These are phyloP conservation scores for Strigops habroptila DNA, from an alignment of 2,113 vertebrate species.

Conservation along the genomic window DNA sequence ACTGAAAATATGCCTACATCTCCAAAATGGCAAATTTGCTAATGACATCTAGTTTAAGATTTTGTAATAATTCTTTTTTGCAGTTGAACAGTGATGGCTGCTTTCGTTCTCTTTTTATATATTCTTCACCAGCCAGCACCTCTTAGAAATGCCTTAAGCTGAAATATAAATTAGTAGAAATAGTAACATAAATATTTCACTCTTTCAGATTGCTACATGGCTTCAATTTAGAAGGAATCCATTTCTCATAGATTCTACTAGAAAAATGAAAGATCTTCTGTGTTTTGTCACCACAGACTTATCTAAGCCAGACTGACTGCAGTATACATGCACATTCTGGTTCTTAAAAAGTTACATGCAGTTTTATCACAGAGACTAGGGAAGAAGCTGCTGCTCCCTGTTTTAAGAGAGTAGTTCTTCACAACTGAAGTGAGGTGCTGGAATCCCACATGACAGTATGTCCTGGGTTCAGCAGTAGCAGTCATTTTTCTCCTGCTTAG, in stretches of 20 bases:
- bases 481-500: too few relatives aligned
- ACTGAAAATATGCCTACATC: background rate
- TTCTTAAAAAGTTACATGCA: background rate
- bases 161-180: background rate
- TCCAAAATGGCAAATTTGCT: background rate
- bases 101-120: background rate
- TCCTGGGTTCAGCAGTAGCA: too few relatives aligned
- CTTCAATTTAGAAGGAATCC: constrained; percentile 94
- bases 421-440: background rate
- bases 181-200: background rate
- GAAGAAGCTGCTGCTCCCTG: background rate
- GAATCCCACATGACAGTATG: background rate
- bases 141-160: background rate
- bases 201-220: constrained; percentile 87
- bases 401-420: background rate
- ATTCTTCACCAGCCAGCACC: background rate
- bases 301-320: background rate
- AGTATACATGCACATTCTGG: background rate
- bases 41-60: background rate
- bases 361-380: background rate
- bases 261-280: background rate
- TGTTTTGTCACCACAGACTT: background rate
- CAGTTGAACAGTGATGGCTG: background rate
- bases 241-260: constrained; percentile 82
- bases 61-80: background rate